Base-by-base conservation (phyloP, 1,140 invertebrate genomes). In the Neodiprion fabricii region DNA sequence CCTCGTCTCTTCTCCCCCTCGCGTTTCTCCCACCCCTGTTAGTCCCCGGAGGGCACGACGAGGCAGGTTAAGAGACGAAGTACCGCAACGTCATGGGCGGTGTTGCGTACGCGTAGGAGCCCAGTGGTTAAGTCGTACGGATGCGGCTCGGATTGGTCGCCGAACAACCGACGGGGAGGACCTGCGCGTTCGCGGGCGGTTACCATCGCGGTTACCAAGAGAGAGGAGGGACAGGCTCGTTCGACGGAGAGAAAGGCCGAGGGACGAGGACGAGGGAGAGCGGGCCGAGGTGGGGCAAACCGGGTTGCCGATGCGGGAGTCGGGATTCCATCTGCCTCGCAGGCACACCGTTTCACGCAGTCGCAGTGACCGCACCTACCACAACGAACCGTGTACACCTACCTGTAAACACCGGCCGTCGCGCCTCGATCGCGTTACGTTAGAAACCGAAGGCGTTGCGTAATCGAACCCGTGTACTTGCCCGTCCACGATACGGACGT, bases 261-360 rank as follows among this genome's bases (percentile, higher is more conserved):
- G 5, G 1, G 28, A 40, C 28, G 28, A 40, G 28, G 28, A 5
- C 1, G 28, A 40, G 28, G 28, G 28, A 40, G 28, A 40, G 28
- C 1, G 28, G 28, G 28, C 3, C 4, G 61, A 74, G 1, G 28
- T 53, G 75, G 65, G 73, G 75, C 76, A 61, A 75, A 23, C 71
- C 78, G 49, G 72, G 76, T 71, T 71, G 48, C 65, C 40, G 12
- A 7, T 23, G 71, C 68, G 75, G 80, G 78, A 78, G 74, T 76
- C 77, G 75, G 71, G 48, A 72, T 74, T 73, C 77, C 47, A 17
- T 76, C 75, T 79, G 76, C 66, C 66, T 67, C 77, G 71, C 74
- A 70, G 75, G 72, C 75, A 74, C 83, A 88, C 83, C 83, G 84
- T 82, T 86, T 86, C 83, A 85, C 84, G 85, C 85, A 86, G 83